Percentiles rank a stretch among this genome's conserved stretches.
phyloP scores from a whole-genome alignment of 2,888 invertebrate species.

The Clepsis dumicolana region DNA sequence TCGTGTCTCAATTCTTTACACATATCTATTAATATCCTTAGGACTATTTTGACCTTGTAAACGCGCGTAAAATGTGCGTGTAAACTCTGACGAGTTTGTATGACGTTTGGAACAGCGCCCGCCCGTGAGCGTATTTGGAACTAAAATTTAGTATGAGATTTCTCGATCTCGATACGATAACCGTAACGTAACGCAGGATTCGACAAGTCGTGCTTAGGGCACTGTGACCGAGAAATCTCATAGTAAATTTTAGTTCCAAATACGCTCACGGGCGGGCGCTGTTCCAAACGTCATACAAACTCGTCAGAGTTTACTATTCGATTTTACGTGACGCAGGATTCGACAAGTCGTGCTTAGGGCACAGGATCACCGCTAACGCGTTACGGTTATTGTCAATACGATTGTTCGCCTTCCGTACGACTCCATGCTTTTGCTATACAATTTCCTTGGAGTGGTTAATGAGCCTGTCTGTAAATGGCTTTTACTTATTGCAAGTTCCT shows the following conservation, averaged over 20 bases:
- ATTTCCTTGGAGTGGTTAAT: constrained; percentile 56
- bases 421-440: constrained; percentile 65
- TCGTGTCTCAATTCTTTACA: constrained; percentile 14
- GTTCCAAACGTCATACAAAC: too few relatives aligned
- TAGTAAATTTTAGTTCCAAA: too few relatives aligned
- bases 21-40: background rate
- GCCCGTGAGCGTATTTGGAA: too few relatives aligned
- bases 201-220: too few relatives aligned
- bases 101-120: too few relatives aligned
- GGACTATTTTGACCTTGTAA: background rate
- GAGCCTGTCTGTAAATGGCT: constrained; percentile 35
- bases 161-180: too few relatives aligned
- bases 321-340: too few relatives aligned
- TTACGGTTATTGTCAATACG: constrained; percentile 75
- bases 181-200: too few relatives aligned
- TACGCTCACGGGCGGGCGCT: too few relatives aligned
- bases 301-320: too few relatives aligned
- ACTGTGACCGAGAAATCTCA: too few relatives aligned
- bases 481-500: constrained; percentile 18
- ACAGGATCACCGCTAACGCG: constrained; percentile 69
- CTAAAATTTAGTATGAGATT: too few relatives aligned
- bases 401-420: constrained; percentile 68
- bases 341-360: constrained; percentile 58
- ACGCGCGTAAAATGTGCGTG: background rate
- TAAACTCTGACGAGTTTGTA: background rate